These are phyloP conservation scores for Xiphophorus hellerii DNA, from an alignment of 2,113 vertebrate species.

Conservation along the genomic window DNA sequence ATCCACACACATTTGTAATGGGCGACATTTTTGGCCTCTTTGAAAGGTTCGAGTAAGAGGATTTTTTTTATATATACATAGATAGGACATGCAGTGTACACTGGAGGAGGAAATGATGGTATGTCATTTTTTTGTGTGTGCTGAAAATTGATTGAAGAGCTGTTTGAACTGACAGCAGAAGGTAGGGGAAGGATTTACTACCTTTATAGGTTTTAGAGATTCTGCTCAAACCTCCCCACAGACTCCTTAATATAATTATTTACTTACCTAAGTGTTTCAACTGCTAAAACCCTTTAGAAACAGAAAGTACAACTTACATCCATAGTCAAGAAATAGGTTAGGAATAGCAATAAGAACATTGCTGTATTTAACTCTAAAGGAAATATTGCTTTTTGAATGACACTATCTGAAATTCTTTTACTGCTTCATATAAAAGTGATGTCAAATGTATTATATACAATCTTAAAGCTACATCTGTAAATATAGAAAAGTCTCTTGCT, in stretches of 20 bases:
- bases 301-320: slow-evolving; percentile 48
- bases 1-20: slow-evolving; percentile 38
- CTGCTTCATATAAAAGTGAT: too few species aligned
- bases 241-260: slow-evolving; percentile 74
- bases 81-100: slow-evolving; percentile 20
- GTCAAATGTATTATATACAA: background rate
- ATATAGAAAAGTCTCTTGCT: background rate
- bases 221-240: slow-evolving; percentile 60
- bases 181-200: slow-evolving; percentile 43
- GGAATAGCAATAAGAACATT: background rate
- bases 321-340: slow-evolving; percentile 41
- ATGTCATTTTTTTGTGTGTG: slow-evolving; percentile 34
- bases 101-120: slow-evolving; percentile 22
- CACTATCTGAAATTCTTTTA: too few species aligned
- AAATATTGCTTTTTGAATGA: too few species aligned
- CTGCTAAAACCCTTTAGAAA: slow-evolving; percentile 65
- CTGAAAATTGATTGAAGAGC: slow-evolving; percentile 24
- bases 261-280: slow-evolving; percentile 63
- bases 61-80: slow-evolving; percentile 32
- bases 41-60: slow-evolving; percentile 44
- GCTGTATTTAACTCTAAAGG: too few species aligned
- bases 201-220: slow-evolving; percentile 53
- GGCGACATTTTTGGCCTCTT: slow-evolving; percentile 36
- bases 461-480: background rate
- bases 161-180: slow-evolving; percentile 57